Percentiles rank a stretch among this genome's conserved stretches.
Conservation (phyloP, 2,888 invertebrate genomes). For the Zootermopsis nevadensis region DNA sequence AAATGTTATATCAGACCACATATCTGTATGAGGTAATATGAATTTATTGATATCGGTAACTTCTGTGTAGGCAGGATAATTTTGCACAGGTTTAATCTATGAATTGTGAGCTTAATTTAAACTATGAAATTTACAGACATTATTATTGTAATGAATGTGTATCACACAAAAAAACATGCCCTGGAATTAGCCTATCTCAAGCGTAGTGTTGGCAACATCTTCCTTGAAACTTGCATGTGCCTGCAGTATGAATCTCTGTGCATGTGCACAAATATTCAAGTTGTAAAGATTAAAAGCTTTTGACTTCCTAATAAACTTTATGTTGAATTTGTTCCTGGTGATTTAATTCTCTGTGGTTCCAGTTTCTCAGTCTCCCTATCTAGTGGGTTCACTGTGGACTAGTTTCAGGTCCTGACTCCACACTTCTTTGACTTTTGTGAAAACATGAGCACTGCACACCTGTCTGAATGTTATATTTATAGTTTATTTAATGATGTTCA, state of each 20-base stretch:
- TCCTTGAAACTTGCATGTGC: conserved; percentile 12
- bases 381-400: too few relatives aligned
- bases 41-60: not conserved
- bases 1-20: conserved; percentile 19
- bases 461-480: too few relatives aligned
- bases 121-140: not conserved
- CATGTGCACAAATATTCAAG: conserved; percentile 14
- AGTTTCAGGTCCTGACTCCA: too few relatives aligned
- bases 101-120: not conserved
- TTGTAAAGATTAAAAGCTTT: conserved; percentile 2
- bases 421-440: too few relatives aligned
- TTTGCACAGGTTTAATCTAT: not conserved
- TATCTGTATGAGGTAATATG: conserved; percentile 26
- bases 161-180: not conserved
- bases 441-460: too few relatives aligned
- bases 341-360: not conserved
- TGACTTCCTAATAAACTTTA: conserved; percentile 41
- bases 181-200: not conserved
- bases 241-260: conserved; percentile 26
- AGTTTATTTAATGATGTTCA: too few relatives aligned
- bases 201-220: not conserved
- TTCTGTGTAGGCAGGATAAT: not conserved
- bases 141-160: not conserved
- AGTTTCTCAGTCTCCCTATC: too few relatives aligned
- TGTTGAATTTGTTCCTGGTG: conserved; percentile 35